Conservation (phyloP, 1,140 invertebrate species). For the Mesaphorura yosii region DNA sequence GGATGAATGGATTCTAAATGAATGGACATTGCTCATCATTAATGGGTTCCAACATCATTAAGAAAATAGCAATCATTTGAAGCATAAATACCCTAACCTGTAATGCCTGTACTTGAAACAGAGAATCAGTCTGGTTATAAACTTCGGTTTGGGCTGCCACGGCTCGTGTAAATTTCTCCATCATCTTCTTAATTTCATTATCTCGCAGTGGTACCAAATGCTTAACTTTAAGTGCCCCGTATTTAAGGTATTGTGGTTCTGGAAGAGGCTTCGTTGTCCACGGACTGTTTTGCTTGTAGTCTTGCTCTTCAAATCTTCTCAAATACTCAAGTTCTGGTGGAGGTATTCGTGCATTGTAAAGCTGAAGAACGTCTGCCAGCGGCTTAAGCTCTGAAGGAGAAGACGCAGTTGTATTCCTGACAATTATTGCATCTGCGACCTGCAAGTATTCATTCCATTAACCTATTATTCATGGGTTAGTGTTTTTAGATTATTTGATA, state of each 20-base stretch:
- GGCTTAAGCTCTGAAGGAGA: constrained; percentile 2
- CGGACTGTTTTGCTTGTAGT: constrained; percentile 1
- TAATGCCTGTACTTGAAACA: no score
- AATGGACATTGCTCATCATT: no score
- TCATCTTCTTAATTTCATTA: constrained; percentile 8
- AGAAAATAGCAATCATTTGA: no score
- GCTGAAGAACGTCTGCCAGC: constrained; percentile 14
- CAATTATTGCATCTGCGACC: constrained; percentile 18
- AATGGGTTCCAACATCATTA: no score
- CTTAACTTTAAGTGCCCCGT: constrained; percentile 21
- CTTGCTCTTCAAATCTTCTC: constrained; percentile 9
- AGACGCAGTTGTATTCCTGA: background rate
- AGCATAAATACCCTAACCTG: no score
- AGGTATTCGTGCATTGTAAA: constrained; percentile 13
- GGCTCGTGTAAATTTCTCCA: no score
- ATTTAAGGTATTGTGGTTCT: constrained; percentile 15
- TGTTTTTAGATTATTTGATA: background rate
- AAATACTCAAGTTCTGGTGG: constrained; percentile 20
- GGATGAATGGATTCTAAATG: no score
- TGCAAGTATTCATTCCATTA: background rate
- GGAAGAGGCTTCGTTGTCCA: constrained; percentile 11
- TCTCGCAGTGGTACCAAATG: constrained; percentile 17
- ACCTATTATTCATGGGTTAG: background rate
- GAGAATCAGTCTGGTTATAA: no score
- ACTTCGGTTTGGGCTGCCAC: no score